phyloP scores from a whole-genome alignment of 2,113 vertebrate species.

The Xiphophorus maculatus region DNA sequence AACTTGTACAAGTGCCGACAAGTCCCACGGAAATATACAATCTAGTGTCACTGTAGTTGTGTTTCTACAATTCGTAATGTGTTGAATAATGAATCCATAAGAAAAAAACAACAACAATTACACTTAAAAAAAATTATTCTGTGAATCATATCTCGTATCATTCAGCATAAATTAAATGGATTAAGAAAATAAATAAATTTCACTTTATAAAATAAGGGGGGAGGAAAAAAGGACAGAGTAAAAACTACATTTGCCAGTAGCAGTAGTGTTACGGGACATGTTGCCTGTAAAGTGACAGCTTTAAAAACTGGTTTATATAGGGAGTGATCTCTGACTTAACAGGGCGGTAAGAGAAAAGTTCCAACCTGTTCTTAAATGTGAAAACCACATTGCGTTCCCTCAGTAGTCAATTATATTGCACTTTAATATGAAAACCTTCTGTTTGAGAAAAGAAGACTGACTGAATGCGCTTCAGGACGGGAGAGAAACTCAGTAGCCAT shows the following conservation, averaged over 20 bases:
- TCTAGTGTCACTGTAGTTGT: neutral
- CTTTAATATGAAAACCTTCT: constrained; percentile 48
- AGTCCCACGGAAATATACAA: neutral
- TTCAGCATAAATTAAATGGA: constrained; percentile 43
- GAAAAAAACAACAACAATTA: constrained; percentile 8
- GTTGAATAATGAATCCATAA: constrained; percentile 28
- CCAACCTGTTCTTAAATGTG: neutral
- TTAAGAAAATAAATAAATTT: constrained; percentile 61
- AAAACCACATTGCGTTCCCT: constrained; percentile 34
- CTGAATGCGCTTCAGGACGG: constrained; percentile 21
- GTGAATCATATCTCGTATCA: constrained; percentile 18
- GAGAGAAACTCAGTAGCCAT: neutral
- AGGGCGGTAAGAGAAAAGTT: constrained; percentile 5
- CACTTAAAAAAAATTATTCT: constrained; percentile 37
- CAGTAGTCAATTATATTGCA: constrained; percentile 79
- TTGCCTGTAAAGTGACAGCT: constrained; percentile 16
- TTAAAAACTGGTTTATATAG: neutral
- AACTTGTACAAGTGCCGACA: too few relatives aligned
- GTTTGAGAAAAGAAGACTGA: constrained; percentile 1
- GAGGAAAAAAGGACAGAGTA: neutral
- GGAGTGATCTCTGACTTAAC: constrained; percentile 13
- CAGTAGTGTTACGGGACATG: neutral
- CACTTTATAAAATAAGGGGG: constrained; percentile 30
- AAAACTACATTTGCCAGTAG: constrained; percentile 50
- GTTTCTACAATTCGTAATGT: constrained; percentile 9